Conservation (phyloP, 2,888 invertebrate genomes). For the Mamestra brassicae region DNA sequence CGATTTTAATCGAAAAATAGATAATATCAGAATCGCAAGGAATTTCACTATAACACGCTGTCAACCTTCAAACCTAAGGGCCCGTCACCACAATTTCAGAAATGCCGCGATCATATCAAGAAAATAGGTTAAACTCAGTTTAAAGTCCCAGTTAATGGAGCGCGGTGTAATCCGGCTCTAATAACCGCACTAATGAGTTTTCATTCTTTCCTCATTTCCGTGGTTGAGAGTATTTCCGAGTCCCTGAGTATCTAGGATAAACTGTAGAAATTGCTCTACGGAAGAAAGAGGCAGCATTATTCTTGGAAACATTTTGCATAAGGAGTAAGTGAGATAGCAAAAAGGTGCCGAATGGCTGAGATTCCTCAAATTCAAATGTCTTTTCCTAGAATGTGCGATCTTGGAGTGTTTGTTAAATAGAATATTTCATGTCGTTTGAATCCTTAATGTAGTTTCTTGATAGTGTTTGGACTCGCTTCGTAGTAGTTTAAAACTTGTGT, state of each 20-base stretch:
- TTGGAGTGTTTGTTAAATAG: conserved; percentile 47
- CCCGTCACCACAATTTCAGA: conserved; percentile 34
- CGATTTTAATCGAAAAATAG: background rate
- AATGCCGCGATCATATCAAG: conserved; percentile 56
- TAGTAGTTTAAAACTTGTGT: conserved; percentile 6
- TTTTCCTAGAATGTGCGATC: conserved; percentile 45
- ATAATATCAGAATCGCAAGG: background rate
- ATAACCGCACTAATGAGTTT: conserved; percentile 67
- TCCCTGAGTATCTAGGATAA: conserved; percentile 48
- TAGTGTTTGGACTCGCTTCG: conserved; percentile 31
- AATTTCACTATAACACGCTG: background rate
- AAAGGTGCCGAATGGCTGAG: conserved; percentile 33
- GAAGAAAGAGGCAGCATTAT: conserved; percentile 30
- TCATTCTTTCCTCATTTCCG: conserved; percentile 65
- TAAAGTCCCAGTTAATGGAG: conserved; percentile 58
- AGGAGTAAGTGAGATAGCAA: conserved; percentile 37
- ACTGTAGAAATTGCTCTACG: conserved; percentile 39
- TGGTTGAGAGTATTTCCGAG: conserved; percentile 50
- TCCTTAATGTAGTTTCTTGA: conserved; percentile 37
- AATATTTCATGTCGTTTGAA: conserved; percentile 47
- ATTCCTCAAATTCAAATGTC: conserved; percentile 58
- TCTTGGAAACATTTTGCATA: conserved; percentile 24
- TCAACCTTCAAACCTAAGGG: conserved; percentile 27
- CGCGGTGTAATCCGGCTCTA: conserved; percentile 59
- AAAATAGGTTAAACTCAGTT: conserved; percentile 64